Percentiles rank a stretch among this genome's conserved stretches.
Conservation (phyloP, 2,888 invertebrate genomes). For the Lissonota sp. region DNA sequence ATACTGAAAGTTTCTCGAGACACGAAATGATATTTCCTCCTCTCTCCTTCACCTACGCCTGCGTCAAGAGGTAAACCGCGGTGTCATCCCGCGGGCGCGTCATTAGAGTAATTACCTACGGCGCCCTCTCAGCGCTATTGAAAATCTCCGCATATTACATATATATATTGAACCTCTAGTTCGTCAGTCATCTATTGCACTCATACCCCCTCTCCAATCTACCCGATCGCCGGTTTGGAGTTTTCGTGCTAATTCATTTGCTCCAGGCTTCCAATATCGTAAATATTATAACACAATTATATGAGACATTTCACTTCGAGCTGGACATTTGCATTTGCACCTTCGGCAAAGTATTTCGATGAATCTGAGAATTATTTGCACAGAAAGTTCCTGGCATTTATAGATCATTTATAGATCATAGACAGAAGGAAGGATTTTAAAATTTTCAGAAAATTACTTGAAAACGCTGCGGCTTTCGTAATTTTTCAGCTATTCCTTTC, state of each 20-base stretch:
- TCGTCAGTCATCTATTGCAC: slow-evolving; percentile 54
- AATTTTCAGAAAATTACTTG: too few relatives aligned
- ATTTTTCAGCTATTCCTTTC: too few relatives aligned
- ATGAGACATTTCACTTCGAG: not conserved
- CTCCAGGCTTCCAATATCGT: slow-evolving; percentile 16
- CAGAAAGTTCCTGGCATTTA: too few relatives aligned
- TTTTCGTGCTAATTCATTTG: slow-evolving; percentile 63
- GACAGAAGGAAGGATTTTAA: too few relatives aligned
- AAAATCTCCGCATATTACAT: slow-evolving; percentile 33
- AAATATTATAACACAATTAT: not conserved
- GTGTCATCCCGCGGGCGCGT: slow-evolving; percentile 67
- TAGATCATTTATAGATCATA: too few relatives aligned
- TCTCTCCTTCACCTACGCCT: slow-evolving; percentile 33
- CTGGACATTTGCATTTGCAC: too few relatives aligned
- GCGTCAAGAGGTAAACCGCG: slow-evolving; percentile 66
- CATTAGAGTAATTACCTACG: slow-evolving; percentile 69
- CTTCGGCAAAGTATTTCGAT: too few relatives aligned
- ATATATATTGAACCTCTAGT: slow-evolving; percentile 7
- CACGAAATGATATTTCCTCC: slow-evolving; percentile 34
- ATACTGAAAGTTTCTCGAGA: slow-evolving; percentile 28
- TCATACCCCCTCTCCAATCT: not conserved
- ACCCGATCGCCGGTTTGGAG: slow-evolving; percentile 45
- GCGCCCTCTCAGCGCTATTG: slow-evolving; percentile 53
- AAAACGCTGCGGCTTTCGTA: too few relatives aligned
- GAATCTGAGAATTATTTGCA: too few relatives aligned